Base-by-base conservation (phyloP, 30 jellyfish, hydroid and myxozoan species). In the Aurelia aurita complex sp. Pacific region DNA sequence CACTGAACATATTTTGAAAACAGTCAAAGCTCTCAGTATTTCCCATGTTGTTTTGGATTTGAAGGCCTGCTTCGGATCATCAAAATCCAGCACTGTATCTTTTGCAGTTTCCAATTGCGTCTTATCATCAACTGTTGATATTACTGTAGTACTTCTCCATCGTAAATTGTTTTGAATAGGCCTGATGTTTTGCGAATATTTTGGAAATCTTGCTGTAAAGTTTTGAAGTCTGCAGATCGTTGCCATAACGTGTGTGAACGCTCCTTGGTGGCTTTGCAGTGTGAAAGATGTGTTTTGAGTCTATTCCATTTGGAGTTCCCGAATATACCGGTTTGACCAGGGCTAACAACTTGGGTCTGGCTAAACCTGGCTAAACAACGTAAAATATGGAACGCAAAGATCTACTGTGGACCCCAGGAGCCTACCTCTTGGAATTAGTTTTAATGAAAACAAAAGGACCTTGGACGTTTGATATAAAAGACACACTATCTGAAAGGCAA, bases 1-100 rank as follows among this genome's bases (percentile, higher is more conserved):
- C 19, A 92, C 16, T 16, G 98, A 81, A 77, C 98, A 92, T 14
- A 86, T 69, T 51, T 78, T 77, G 61, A 88, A 92, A 1, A 92
- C 98, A 6, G 80, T 65, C 83, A 92, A 71, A n/a, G 98, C 98
- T 69, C 97, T 79, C 51, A 88, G 29, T 33, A 92, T 92, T 87
- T 92, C 98, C 81, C 85, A 67, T 32, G 96, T 87, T 23, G 96
- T 87, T 68, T 92, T 92, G 77, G 97, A 94, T 38, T 69, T 79
- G 79, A 81, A 88, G 23, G 98, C 98, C 69, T 88, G 89, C 78
- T 88, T 67, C 38, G 80, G 67, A 60, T 92, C 84, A 32, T 81
- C 81, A 63, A 92, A 92, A 59, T 87, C 91, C 81, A 82, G 53
- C n/a, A 60, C 91, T 3, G 38, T 10, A 17, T 82, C 85, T 19